Base-by-base conservation (phyloP, 2,113 vertebrate species). In the Noctilio leporinus region DNA sequence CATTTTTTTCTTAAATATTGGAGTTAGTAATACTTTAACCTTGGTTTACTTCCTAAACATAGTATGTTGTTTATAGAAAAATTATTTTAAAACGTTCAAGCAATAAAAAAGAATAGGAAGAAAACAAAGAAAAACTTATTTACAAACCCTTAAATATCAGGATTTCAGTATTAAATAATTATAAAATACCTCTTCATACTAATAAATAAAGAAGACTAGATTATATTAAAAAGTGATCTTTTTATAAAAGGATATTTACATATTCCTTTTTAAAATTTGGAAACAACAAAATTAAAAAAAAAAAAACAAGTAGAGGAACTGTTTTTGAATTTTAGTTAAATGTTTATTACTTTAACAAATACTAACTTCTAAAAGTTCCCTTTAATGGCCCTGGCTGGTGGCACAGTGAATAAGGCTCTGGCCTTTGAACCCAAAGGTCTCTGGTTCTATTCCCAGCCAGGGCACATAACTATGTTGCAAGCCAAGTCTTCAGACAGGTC, bases 141-240 rank as follows among this genome's bases (percentile, higher is more conserved):
- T 5, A 26, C 38, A 80, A 72, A 64, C 22, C 59, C 15, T 53
- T 69, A 86, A 75, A 69, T 51, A 51, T 73, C 3, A 90, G 55
- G 86, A 86, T 47, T 95, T 80, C 62, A 90, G 35, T 69, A 89
- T 93, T 88, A 81, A 80, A 57, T 55, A 59, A 62, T 62, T 73
- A 73, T 67, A 84, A 33, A 5, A 7, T 4, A 51, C 49, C 3
- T 89, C 38, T 92, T 84, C 47, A 89, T 72, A 38, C 8, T 59
- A 67, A 81, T 24, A 81, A 9, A 53, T 10, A 72, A 78, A 93
- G 35, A 64, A 85, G 47, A 1, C 65, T 65, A 78, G 76, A 45
- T n/a, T n/a, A n/a, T n/a, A n/a, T n/a, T n/a, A n/a, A n/a, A n/a
- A n/a, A n/a, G 43, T 86, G 40, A 4, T 94, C 38, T 30, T 80